Evolutionary conservation across 2,113 vertebrate species (phyloP).

Genomic region (Gobio gobio): DNA sequence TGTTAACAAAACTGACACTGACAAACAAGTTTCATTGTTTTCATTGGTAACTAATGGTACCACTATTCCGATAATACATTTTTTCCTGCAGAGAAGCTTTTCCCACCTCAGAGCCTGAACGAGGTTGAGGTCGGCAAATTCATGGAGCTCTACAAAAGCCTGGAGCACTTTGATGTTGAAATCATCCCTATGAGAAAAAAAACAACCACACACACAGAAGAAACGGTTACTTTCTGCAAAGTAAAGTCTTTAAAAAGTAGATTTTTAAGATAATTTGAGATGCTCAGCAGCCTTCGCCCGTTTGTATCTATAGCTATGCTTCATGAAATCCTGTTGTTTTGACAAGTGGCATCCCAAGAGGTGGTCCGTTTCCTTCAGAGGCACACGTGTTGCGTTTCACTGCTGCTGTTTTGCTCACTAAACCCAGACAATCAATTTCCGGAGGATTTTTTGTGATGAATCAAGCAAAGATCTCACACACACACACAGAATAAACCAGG

Average conservation of each 20-base stretch:
- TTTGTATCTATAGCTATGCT: constrained; percentile 32
- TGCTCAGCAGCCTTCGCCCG: not conserved
- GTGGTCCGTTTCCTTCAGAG: constrained; percentile 54
- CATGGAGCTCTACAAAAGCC: constrained; percentile 97
- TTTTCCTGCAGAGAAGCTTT: not conserved
- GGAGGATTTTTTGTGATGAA: constrained; percentile 52
- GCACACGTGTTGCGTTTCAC: constrained; percentile 64
- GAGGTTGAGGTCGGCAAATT: constrained; percentile 98
- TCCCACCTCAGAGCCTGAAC: constrained; percentile 96
- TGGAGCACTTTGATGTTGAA: constrained; percentile 99
- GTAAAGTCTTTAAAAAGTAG: not conserved
- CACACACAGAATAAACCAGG: not conserved
- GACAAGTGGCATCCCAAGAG: constrained; percentile 53
- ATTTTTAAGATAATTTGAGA: not conserved
- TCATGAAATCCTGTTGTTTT: constrained; percentile 59
- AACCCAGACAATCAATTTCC: constrained; percentile 71
- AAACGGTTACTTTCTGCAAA: not conserved
- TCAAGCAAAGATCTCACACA: not conserved
- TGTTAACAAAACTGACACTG: too few relatives aligned
- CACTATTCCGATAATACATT: too few relatives aligned
- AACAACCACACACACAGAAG: constrained; percentile 4
- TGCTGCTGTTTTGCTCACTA: constrained; percentile 56
- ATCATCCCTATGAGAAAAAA: constrained; percentile 83
- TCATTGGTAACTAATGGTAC: too few relatives aligned
- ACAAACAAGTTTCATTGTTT: too few relatives aligned